phyloP scores from a whole-genome alignment of 2,888 invertebrate species.

The Caenorhabditis wallacei region DNA sequence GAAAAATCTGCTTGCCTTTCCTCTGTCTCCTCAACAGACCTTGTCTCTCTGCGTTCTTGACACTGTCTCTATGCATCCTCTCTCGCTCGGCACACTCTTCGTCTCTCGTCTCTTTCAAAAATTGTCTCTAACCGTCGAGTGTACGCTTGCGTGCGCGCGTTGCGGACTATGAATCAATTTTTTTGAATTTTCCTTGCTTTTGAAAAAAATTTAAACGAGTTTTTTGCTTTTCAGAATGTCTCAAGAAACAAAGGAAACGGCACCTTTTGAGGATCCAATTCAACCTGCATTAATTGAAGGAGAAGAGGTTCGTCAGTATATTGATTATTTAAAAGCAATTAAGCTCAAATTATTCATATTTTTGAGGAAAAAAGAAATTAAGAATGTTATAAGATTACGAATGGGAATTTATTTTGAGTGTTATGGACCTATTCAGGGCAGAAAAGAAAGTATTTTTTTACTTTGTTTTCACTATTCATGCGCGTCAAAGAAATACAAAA shows the following conservation, averaged over 20 bases:
- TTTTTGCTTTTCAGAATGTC: conserved; percentile 6
- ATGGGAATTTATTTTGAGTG: too few species aligned
- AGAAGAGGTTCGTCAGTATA: conserved; percentile 25
- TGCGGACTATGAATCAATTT: conserved; percentile 53
- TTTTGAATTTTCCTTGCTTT: conserved; percentile 15
- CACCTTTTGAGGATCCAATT: not conserved
- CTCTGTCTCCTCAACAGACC: not conserved
- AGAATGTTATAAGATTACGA: too few species aligned
- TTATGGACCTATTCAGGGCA: too few species aligned
- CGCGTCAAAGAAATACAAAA: too few species aligned
- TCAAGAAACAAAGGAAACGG: conserved; percentile 3
- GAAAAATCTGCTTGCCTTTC: not conserved
- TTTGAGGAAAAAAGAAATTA: too few species aligned
- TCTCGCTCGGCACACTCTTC: conserved; percentile 18
- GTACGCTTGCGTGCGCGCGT: conserved; percentile 62
- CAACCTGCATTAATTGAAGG: not conserved
- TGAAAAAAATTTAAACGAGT: not conserved
- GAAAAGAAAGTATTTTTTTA: too few species aligned
- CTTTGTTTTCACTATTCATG: too few species aligned
- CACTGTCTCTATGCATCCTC: conserved; percentile 2
- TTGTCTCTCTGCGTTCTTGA: not conserved
- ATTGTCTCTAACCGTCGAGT: conserved; percentile 16
- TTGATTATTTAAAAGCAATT: not conserved
- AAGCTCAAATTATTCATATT: too few species aligned
- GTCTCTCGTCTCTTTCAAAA: not conserved